phyloP scores from a whole-genome alignment of 2,888 invertebrate genomes.

The Octonoba sinensis region DNA sequence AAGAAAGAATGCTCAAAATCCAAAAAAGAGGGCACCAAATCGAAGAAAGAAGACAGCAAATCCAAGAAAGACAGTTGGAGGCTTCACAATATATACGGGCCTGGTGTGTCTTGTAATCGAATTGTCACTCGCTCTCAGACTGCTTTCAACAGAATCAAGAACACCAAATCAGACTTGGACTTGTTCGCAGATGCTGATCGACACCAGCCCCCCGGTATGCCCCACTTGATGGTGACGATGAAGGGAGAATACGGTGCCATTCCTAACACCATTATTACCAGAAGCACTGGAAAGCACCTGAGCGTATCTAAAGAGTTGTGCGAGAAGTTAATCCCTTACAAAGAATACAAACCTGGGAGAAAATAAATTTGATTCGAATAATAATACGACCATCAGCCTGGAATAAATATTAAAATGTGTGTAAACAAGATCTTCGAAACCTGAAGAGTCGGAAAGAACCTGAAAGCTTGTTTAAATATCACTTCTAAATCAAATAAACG shows the following conservation, averaged over 20 bases:
- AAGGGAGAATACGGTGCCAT: constrained; percentile 17
- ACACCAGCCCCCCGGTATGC: constrained; percentile 18
- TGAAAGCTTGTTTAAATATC: too few species aligned
- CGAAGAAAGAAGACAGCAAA: too few species aligned
- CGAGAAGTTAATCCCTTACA: constrained; percentile 9
- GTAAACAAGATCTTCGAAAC: too few species aligned
- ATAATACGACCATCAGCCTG: too few species aligned
- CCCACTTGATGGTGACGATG: constrained; percentile 23
- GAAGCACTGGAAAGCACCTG: constrained; percentile 9
- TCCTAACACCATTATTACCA: constrained; percentile 31
- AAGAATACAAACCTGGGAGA: constrained; percentile 6
- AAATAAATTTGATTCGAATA: too few species aligned
- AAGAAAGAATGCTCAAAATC: too few species aligned
- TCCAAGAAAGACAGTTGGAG: constrained; percentile 8
- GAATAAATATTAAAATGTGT: too few species aligned
- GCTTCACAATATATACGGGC: constrained; percentile 1
- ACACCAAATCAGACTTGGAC: constrained; percentile 27
- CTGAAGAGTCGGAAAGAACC: too few species aligned
- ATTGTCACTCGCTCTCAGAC: constrained; percentile 41
- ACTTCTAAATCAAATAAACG: too few species aligned
- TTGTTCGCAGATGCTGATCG: constrained; percentile 8
- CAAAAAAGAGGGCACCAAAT: too few species aligned
- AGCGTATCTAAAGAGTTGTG: constrained; percentile 3
- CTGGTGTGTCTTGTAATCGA: constrained; percentile 14
- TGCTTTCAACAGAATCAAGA: constrained; percentile 15